These are phyloP conservation scores for Ptychobarbus kaznakovi DNA, from an alignment of 2,797 vertebrate species.

Conservation along the genomic window DNA sequence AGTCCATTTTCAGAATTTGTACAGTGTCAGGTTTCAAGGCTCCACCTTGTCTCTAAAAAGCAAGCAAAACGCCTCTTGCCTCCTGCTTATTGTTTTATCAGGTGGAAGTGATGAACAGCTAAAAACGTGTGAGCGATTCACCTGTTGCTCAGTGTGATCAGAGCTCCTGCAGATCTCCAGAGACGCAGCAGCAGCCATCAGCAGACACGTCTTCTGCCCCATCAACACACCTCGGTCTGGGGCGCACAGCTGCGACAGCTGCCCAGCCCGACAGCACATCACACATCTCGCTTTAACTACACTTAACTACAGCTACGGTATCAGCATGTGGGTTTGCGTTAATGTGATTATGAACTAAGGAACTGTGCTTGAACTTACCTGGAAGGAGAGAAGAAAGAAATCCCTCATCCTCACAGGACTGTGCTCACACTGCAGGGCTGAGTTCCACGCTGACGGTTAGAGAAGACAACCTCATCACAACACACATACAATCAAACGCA, in stretches of 20 bases:
- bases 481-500: constrained; percentile 24
- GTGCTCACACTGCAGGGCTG: constrained; percentile 83
- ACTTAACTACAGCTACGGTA: neutral
- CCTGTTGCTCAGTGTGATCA: constrained; percentile 77
- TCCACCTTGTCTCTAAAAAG: neutral
- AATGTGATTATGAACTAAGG: neutral
- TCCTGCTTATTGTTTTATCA: constrained; percentile 65
- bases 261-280: constrained; percentile 25
- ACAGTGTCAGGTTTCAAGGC: neutral
- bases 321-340: neutral
- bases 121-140: constrained; percentile 66
- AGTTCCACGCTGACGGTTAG: constrained; percentile 88
- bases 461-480: constrained; percentile 14
- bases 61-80: neutral
- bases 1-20: neutral
- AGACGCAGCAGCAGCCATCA: constrained; percentile 87
- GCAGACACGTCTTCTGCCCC: constrained; percentile 89
- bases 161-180: constrained; percentile 83
- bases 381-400: constrained; percentile 90
- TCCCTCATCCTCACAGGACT: constrained; percentile 85
- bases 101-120: constrained; percentile 11
- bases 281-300: neutral
- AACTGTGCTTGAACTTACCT: constrained; percentile 76
- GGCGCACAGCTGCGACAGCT: constrained; percentile 90
- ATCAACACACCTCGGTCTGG: constrained; percentile 83